Evolutionary conservation across 1,140 invertebrate genomes (phyloP).

Genomic region (Psilanteris sp.): DNA sequence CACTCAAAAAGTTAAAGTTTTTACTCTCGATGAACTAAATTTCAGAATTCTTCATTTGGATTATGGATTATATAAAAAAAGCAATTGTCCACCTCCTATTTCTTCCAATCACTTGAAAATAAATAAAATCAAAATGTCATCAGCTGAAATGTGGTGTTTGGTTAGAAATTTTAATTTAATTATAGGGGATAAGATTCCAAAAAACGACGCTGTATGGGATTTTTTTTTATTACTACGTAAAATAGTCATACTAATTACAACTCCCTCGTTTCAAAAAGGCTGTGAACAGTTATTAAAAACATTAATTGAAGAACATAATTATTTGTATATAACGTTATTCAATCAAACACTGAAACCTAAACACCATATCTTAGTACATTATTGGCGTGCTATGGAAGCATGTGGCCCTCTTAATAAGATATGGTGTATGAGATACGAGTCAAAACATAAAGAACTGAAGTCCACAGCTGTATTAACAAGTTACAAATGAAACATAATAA

Average conservation of each 20-base stretch:
- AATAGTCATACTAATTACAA: too few relatives aligned
- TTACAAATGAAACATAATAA: too few relatives aligned
- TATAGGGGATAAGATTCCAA: too few relatives aligned
- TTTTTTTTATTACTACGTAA: too few relatives aligned
- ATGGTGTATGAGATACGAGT: slow-evolving; percentile 17
- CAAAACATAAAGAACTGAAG: slow-evolving; percentile 14
- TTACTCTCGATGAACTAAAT: slow-evolving; percentile 29
- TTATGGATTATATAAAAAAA: slow-evolving; percentile 32
- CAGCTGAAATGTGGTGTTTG: too few relatives aligned
- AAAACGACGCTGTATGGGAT: too few relatives aligned
- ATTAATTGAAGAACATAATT: slow-evolving; percentile 18
- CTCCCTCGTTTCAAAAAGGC: too few relatives aligned
- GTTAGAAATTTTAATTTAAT: too few relatives aligned
- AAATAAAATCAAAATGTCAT: slow-evolving; percentile 56
- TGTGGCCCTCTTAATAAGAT: slow-evolving; percentile 6
- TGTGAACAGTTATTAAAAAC: not conserved
- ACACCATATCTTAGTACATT: slow-evolving; percentile 8
- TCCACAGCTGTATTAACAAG: not conserved
- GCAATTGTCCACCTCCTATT: slow-evolving; percentile 33
- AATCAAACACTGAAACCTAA: slow-evolving; percentile 18
- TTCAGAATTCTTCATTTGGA: slow-evolving; percentile 11
- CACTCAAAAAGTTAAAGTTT: slow-evolving; percentile 8
- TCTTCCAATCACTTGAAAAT: slow-evolving; percentile 54
- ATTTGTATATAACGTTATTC: not conserved
- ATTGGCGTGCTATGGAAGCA: not conserved